Evolutionary conservation across 2,888 invertebrate species (phyloP), one percentile per base, ranked within the genome.

Genomic region (Morpho deidamia): DNA sequence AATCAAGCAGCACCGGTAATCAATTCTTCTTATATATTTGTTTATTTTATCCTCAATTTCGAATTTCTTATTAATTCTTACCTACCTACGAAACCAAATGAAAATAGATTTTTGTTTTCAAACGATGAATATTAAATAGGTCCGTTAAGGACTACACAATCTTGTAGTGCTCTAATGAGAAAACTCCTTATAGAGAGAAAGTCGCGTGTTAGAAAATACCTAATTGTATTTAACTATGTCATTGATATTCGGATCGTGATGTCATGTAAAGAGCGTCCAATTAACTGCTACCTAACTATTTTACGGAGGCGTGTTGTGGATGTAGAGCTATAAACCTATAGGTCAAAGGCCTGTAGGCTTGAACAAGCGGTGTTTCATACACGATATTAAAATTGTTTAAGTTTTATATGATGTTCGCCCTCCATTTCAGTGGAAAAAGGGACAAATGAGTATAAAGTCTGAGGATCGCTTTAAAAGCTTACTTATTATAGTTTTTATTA

Each of bases 71-170:
- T 5, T 23, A 23, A 23, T 23, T 5, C 23, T 5, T 23, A 23
- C 23, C 3, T 23, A 23, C 23, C 23, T 23, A 23, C 23, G 23
- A 23, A 23, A 5, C 23, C 23, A 23, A 23, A 23, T 23, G 23
- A 23, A 23, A 23, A 23, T 23, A 23, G 68, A 72, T 74, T 74
- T 72, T 69, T 37, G 78, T 81, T 78, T 77, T 74, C 74, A 70
- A 61, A 67, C 74, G 72, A 77, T 86, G 81, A 85, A 86, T 86
- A 87, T 82, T 85, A 77, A 83, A 72, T 72, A 75, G 75, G 71
- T 70, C 66, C 68, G 68, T 67, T 60, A 63, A 61, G 64, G 61
- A 64, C 67, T 64, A 60, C 67, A 66, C 67, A 72, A 60, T 65
- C 80, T 65, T 82, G 84, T 85, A 71, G 60, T 70, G 59, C 71